A percentile compares a stretch with the other conserved stretches of the same genome.
Evolutionary conservation across 2,888 invertebrate species (phyloP).

Genomic region (Cotesia congregata): DNA sequence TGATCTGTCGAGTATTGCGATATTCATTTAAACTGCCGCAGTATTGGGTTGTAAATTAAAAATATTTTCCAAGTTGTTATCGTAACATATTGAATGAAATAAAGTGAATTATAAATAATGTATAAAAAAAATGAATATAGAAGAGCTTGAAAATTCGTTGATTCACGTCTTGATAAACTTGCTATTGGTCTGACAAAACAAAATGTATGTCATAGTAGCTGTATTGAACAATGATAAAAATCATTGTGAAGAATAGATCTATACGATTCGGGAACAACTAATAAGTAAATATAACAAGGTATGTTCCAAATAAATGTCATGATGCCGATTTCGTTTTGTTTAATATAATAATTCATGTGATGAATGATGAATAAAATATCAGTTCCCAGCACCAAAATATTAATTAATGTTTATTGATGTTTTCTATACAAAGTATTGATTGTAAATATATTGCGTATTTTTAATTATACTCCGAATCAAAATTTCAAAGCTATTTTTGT

Average conservation of each 20-base stretch:
- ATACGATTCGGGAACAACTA: background rate
- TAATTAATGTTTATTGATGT: no score
- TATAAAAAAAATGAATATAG: background rate
- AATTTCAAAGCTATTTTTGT: no score
- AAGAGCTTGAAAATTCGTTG: background rate
- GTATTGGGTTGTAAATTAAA: background rate
- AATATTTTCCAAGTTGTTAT: background rate
- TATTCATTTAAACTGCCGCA: background rate
- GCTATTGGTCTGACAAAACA: background rate
- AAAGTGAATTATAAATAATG: background rate
- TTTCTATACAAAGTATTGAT: no score
- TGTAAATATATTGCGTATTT: no score
- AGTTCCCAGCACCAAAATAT: no score
- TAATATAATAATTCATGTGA: no score
- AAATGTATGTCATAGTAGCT: background rate
- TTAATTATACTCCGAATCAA: no score
- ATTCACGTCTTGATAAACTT: background rate
- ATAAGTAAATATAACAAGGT: background rate
- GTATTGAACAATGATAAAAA: background rate
- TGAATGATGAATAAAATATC: no score
- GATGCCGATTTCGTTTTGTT: background rate
- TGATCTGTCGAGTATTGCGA: background rate
- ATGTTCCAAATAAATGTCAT: background rate
- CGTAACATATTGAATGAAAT: background rate
- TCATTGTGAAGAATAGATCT: background rate